These are phyloP conservation scores for Capreolus pygargus DNA, from an alignment of 2,113 vertebrate species.

Conservation along the genomic window DNA sequence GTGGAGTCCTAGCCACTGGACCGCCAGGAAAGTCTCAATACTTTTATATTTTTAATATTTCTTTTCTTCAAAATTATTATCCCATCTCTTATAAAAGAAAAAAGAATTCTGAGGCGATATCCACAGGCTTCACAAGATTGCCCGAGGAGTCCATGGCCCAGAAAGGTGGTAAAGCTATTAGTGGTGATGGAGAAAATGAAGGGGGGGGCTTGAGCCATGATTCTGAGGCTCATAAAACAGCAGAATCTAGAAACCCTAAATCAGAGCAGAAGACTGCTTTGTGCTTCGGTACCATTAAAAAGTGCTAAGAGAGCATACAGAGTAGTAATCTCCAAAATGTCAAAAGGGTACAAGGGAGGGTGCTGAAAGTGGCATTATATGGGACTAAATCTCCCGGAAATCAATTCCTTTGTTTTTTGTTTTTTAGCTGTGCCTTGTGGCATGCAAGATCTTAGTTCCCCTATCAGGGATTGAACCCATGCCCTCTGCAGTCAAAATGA, in stretches of 20 bases:
- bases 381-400: neutral
- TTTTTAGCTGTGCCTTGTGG: neutral
- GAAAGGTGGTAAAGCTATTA: neutral
- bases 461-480: neutral
- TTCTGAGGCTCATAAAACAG: neutral
- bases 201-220: neutral
- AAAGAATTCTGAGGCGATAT: neutral
- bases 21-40: neutral
- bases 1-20: neutral
- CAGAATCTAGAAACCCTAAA: neutral
- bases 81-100: neutral
- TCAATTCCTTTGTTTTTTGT: neutral
- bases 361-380: neutral
- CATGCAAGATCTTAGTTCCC: neutral
- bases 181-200: neutral
- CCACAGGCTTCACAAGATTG: neutral
- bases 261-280: neutral
- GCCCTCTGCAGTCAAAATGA: neutral
- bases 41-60: neutral
- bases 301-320: too few relatives aligned
- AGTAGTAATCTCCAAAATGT: neutral
- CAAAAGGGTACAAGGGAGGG: accelerated
- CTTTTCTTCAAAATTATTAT: neutral
- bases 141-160: neutral
- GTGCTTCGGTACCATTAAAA: accelerated